These are phyloP conservation scores for Helicolenus hilgendorfi DNA, from an alignment of 2,797 vertebrate species.

Conservation along the genomic window DNA sequence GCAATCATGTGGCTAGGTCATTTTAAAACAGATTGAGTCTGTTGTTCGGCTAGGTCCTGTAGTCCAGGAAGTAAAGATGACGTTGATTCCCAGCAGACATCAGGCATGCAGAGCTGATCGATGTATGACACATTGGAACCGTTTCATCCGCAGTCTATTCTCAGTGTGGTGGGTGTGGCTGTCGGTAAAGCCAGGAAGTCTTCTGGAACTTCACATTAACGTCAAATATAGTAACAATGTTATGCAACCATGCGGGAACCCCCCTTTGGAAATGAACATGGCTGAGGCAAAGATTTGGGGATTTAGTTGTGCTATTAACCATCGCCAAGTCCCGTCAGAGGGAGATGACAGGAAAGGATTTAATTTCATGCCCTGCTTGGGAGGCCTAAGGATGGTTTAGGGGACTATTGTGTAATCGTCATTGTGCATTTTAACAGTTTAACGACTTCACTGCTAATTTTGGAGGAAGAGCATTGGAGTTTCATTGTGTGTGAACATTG, in stretches of 20 bases:
- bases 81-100: background rate
- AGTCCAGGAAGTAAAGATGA: background rate
- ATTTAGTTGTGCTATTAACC: constrained; percentile 42
- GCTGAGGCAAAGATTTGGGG: constrained; percentile 56
- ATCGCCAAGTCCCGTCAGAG: constrained; percentile 32
- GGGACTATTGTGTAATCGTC: constrained; percentile 36
- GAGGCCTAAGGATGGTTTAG: constrained; percentile 6
- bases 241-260: constrained; percentile 38
- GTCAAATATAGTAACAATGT: constrained; percentile 42
- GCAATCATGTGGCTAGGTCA: background rate
- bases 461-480: constrained; percentile 19
- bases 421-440: constrained; percentile 47
- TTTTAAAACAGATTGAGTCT: background rate
- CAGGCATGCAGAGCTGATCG: background rate
- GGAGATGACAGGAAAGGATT: constrained; percentile 52
- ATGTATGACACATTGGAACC: background rate
- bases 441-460: constrained; percentile 52
- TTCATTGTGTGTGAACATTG: constrained; percentile 21
- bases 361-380: constrained; percentile 60
- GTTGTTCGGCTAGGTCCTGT: background rate
- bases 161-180: background rate
- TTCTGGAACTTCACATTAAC: constrained; percentile 18
- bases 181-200: background rate
- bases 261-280: constrained; percentile 34
- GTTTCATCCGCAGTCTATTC: background rate